A percentile compares a stretch with the other conserved stretches of the same genome.
These are phyloP conservation scores for Callocephalon fimbriatum DNA, from an alignment of 2,113 vertebrate genomes.

Conservation along the genomic window DNA sequence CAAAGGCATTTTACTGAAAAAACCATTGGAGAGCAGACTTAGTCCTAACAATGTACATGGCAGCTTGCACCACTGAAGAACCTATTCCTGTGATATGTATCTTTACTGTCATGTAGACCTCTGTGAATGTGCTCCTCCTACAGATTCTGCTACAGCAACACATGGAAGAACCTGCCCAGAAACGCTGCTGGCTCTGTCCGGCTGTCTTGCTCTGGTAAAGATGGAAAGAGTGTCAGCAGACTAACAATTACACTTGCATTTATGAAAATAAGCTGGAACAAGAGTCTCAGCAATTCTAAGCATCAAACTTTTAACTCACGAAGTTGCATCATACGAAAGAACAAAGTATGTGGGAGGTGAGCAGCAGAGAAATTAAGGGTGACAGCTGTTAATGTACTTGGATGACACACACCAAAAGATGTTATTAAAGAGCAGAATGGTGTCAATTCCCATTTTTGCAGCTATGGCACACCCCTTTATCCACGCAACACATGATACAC, in stretches of 20 bases:
- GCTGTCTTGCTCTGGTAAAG: background rate
- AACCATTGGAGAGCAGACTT: background rate
- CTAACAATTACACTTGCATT: background rate
- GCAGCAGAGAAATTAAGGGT: background rate
- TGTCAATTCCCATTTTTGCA: conserved; percentile 17
- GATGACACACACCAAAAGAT: background rate
- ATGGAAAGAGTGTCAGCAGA: background rate
- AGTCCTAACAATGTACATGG: fast-evolving
- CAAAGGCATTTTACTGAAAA: background rate
- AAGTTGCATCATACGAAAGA: background rate
- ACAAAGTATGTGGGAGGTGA: background rate
- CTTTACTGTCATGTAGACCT: background rate
- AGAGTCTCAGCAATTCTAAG: background rate
- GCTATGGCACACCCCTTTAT: background rate
- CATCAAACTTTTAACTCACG: background rate
- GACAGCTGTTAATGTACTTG: background rate
- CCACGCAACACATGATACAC: background rate
- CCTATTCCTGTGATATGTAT: background rate
- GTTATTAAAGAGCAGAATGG: background rate
- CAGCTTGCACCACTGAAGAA: background rate
- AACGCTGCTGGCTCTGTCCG: background rate
- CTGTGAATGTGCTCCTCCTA: background rate
- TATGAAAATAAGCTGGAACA: background rate
- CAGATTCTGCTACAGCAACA: background rate
- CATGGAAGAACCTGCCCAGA: background rate